Base-by-base conservation (phyloP, 2,888 invertebrate species). In the Hydrotaea cyrtoneurina region DNA sequence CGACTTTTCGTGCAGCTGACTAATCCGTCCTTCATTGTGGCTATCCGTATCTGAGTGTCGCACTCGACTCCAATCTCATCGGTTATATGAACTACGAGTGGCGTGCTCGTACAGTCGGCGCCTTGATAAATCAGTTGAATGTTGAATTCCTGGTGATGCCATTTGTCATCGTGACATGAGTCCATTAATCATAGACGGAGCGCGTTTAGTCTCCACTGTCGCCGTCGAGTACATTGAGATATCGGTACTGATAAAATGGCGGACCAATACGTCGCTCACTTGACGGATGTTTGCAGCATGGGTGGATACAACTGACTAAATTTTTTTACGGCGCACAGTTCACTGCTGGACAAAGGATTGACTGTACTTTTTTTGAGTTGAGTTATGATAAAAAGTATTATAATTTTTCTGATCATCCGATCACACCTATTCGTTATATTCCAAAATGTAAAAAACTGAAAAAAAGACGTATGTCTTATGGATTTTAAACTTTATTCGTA, bases 101-200 rank as follows among this genome's bases (percentile, higher is more conserved):
- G 71, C 74, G 64, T 59, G 73, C 64, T 66, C 66, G 71, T 76
- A 74, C 26, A 83, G 80, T 85, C 83, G 81, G 81, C 86, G 83
- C 86, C 83, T 87, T 89, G 89, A 88, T 89, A 88, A 88, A 88
- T 88, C 86, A 86, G 86, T 86, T 64, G 23, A 57, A 21, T 21
- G 19, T 21, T 85, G 88, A 87, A 87, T 88, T 87, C 86, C 80
- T 85, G 87, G 87, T 88, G 88, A 88, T 89, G 88, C 87, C 89
- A 89, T 89, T 89, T 89, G 89, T 89, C 89, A 89, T 88, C 86
- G 82, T 88, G 88, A 82, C 88, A 86, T 82, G 86, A 86, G 86
- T 86, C 87, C 89, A 89, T 89, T 89, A 88, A 89, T 89, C 89
- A 89, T 87, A 86, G 86, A 73, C 86, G 82, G 78, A 78, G 76